Base-by-base conservation (phyloP, 2,888 invertebrate species). In the Pollenia angustigena region DNA sequence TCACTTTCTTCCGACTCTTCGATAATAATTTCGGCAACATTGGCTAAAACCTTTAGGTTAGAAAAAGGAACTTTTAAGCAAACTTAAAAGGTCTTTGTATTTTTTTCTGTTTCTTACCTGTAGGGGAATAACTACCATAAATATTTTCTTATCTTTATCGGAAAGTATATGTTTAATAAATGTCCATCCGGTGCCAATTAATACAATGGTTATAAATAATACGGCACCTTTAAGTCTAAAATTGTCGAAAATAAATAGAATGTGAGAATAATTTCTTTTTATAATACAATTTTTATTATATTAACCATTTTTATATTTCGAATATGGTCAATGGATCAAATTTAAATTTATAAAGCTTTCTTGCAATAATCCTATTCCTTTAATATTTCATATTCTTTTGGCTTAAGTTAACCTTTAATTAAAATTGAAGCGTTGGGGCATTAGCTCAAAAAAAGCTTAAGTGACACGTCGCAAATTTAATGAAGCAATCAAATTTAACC, bases 131-230 rank as follows among this genome's bases (percentile, higher is more conserved):
- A 99, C 97, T 89, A 99, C 97, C 97, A 99, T 98, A 93, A 99
- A 99, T 18, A 99, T 95, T 92, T 98, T 98, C 94, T 99, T 99
- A 92, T 99, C 99, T 88, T 98, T 96, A 90, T 99, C 98, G 0
- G 98, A 97, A 40, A 99, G 94, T 89, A 99, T 98, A 93, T 99
- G 98, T 92, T 99, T 99, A 90, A 99, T 98, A 92, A 99, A 99
- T 54, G 99, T 98, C 98, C 99, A 99, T 0, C 99, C 99, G 8
- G 99, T 99, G 66, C 99, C 99, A 89, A 99, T 98, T 12, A 99
- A 95, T 12, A 99, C 97, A 89, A 99, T 97, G 0, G 99, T 99
- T 84, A 99, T 98, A 92, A 99, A 99, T 72, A 99, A 94, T 62
- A 99, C 96, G 0, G 98, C 97, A 12, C 98, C 98, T 93, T 98